Conservation (phyloP, 2,888 invertebrate species). For the Carabus problematicus region DNA sequence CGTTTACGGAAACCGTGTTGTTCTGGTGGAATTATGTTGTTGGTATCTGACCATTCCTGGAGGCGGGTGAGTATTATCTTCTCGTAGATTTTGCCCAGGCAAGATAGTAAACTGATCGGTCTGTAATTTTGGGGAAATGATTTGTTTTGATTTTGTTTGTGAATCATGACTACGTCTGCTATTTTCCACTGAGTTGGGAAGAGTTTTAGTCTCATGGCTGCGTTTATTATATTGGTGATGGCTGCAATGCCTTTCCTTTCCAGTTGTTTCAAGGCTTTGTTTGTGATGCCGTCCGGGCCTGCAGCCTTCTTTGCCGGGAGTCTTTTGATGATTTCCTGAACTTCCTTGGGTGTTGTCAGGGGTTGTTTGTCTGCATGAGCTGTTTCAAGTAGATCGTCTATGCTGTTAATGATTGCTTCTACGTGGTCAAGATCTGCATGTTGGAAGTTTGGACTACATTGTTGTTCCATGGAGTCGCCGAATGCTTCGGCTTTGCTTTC, state of each 20-base stretch:
- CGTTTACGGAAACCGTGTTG: conserved; percentile 3
- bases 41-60: not conserved
- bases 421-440: no score
- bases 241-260: not conserved
- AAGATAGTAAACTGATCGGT: conserved; percentile 49
- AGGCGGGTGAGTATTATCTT: conserved; percentile 30
- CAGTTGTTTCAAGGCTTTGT: not conserved
- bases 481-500: not conserved
- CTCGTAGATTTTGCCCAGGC: conserved; percentile 45
- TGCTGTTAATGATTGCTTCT: no score
- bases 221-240: conserved; percentile 9
- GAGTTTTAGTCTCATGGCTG: not conserved
- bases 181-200: not conserved
- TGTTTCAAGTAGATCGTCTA: no score
- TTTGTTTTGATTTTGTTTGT: not conserved
- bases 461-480: no score
- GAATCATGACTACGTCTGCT: no score
- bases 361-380: no score
- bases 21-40: not conserved
- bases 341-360: no score
- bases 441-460: no score
- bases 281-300: no score
- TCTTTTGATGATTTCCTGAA: not conserved
- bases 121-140: conserved; percentile 12
- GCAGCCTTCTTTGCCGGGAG: not conserved